Evolutionary conservation across 2,113 vertebrate species (phyloP).

Genomic region (Corvus hawaiiensis): DNA sequence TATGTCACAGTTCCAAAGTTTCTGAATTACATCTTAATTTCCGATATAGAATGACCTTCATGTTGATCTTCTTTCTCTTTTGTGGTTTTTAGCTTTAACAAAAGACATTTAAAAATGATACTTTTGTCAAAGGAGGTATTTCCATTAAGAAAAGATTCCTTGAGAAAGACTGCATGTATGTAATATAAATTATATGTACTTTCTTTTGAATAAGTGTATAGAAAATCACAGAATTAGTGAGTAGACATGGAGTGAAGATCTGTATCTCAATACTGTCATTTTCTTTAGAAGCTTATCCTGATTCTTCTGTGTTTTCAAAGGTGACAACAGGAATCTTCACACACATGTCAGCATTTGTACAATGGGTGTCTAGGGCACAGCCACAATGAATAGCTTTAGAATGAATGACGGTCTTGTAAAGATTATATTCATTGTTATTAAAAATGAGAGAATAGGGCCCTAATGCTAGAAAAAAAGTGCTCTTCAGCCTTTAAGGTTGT

Average conservation of each 20-base stretch:
- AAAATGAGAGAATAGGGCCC: background rate
- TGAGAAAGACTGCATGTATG: background rate
- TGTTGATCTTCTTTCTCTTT: background rate
- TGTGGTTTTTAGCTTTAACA: background rate
- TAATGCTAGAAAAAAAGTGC: background rate
- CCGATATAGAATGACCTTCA: background rate
- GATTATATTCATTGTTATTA: background rate
- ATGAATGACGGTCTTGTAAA: background rate
- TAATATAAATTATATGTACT: background rate
- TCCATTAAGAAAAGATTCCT: background rate
- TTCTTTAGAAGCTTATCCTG: background rate
- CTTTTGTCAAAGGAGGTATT: background rate
- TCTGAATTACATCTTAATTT: background rate
- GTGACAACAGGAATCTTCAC: background rate
- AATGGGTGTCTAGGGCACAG: background rate
- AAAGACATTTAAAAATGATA: background rate
- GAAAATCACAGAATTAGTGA: background rate
- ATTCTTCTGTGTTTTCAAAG: background rate
- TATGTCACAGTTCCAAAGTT: background rate
- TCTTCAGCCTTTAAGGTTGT: background rate
- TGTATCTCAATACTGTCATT: background rate
- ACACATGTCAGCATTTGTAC: background rate
- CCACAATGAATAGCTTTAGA: background rate
- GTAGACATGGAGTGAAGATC: background rate
- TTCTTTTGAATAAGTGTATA: background rate